Base-by-base conservation (phyloP, 2,113 vertebrate genomes). In the Ammodytes marinus region DNA sequence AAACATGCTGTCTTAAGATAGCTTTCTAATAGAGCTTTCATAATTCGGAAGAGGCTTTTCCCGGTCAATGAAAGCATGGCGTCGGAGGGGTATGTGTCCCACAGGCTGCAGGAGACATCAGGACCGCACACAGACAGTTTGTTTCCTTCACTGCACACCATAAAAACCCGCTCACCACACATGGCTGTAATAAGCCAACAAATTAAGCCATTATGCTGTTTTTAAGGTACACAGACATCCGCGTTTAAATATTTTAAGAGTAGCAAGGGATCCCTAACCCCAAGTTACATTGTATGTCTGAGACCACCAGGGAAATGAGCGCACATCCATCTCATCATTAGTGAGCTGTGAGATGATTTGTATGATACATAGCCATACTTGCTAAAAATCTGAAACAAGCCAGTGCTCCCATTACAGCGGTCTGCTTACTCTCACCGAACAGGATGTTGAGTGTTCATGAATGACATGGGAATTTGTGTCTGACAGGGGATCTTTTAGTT, bases 141-240 rank as follows among this genome's bases (percentile, higher is more conserved):
- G 89, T 88, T 93, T 94, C 93, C 88, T 89, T 69, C 88, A 84
- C 83, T 67, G 72, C 88, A 88, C 87, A 75, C 94, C 79, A 91
- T 95, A 94, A 95, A 92, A 79, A 11, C 66, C 59, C 85, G 27
- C 27, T 60, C 80, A 80, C 88, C 91, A 94, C 94, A 95, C 93
- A 94, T 94, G 95, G 94, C 91, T 94, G 90, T 93, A 95, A 95
- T 94, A 95, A 95, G 89, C 76, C 89, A 92, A 92, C 92, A 94
- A 93, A 95, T 95, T 93, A 95, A 94, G 92, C 91, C 89, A 91
- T 94, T 94, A 94, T 73, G 65, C 90, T 68, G 89, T 86, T 89
- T 94, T 95, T 92, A 91, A 94, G 93, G 85, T 93, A 93, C 92
- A 93, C 94, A 95, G 92, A 95, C 95, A 93, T 95, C 94, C 92